phyloP scores from a whole-genome alignment of 2,797 vertebrate genomes.

The Tadarida brasiliensis region DNA sequence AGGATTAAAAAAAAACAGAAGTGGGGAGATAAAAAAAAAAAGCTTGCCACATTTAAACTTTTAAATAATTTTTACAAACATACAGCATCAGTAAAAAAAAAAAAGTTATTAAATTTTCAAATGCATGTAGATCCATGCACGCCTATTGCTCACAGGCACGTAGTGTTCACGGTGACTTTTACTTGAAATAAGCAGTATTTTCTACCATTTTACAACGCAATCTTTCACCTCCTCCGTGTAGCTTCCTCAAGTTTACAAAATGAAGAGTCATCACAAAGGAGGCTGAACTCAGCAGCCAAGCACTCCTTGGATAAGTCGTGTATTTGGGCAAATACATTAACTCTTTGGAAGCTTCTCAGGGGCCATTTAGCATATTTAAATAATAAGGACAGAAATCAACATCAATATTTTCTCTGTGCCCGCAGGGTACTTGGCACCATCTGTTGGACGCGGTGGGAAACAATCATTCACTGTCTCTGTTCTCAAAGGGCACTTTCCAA shows the following conservation, averaged over 20 bases:
- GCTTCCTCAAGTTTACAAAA: neutral
- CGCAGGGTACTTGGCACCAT: conserved; percentile 70
- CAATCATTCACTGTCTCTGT: conserved; percentile 70
- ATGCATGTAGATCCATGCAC: fast-evolving
- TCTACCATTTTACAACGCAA: neutral
- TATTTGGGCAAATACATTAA: conserved; percentile 39
- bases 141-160: no score
- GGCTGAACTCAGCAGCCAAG: neutral
- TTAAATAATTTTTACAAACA: neutral
- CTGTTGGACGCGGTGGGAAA: conserved; percentile 66
- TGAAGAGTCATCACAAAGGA: neutral
- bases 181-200: neutral
- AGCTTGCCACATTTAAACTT: neutral
- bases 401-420: conserved; percentile 75
- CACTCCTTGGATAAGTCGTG: conserved; percentile 38
- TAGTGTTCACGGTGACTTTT: neutral
- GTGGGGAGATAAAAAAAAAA: neutral
- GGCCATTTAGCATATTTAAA: conserved; percentile 74
- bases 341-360: conserved; percentile 73
- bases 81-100: neutral
- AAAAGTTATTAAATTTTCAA: neutral
- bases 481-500: conserved; percentile 76
- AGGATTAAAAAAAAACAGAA: neutral
- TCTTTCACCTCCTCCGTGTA: neutral
- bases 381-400: conserved; percentile 75